Percentiles rank a stretch among this genome's conserved stretches.
These are phyloP conservation scores for Drepana arcuata DNA, from an alignment of 1,140 invertebrate genomes.

Conservation along the genomic window DNA sequence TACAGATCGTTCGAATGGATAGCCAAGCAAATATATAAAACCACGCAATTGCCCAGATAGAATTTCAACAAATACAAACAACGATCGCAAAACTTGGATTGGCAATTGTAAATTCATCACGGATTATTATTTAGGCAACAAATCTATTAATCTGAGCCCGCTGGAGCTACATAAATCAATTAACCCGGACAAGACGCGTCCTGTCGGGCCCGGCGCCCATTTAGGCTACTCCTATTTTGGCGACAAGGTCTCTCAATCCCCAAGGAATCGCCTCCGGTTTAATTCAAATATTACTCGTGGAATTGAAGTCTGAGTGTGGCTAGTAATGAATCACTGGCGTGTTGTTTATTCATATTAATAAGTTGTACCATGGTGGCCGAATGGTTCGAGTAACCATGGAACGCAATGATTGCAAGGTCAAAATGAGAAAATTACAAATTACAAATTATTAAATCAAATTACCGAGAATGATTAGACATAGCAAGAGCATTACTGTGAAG, in stretches of 20 bases:
- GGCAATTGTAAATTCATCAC: slow-evolving; percentile 21
- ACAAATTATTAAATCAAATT: too few relatives aligned
- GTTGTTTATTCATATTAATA: too few relatives aligned
- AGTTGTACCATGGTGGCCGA: too few relatives aligned
- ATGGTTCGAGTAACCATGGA: neutral
- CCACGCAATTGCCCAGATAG: too few relatives aligned
- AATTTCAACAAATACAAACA: too few relatives aligned
- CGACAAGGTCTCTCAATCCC: slow-evolving; percentile 35
- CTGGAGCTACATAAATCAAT: slow-evolving; percentile 52
- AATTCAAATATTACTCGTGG: slow-evolving; percentile 63
- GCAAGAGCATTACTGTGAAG: too few relatives aligned
- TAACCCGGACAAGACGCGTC: slow-evolving; percentile 42
- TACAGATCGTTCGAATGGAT: too few relatives aligned
- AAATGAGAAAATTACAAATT: too few relatives aligned
- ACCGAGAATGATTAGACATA: too few relatives aligned
- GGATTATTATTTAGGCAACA: slow-evolving; percentile 43
- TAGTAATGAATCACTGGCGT: too few relatives aligned
- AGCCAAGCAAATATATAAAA: too few relatives aligned
- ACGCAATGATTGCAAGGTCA: too few relatives aligned
- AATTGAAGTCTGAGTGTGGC: slow-evolving; percentile 37
- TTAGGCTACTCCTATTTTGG: slow-evolving; percentile 50
- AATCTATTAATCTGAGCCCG: slow-evolving; percentile 34
- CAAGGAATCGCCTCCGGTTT: slow-evolving; percentile 43
- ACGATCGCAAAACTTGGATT: slow-evolving; percentile 18
- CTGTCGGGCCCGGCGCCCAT: slow-evolving; percentile 43